Percentiles rank a stretch among this genome's conserved stretches.
Evolutionary conservation across 2,797 vertebrate genomes (phyloP).

Genomic region (Sandelia bainsii): DNA sequence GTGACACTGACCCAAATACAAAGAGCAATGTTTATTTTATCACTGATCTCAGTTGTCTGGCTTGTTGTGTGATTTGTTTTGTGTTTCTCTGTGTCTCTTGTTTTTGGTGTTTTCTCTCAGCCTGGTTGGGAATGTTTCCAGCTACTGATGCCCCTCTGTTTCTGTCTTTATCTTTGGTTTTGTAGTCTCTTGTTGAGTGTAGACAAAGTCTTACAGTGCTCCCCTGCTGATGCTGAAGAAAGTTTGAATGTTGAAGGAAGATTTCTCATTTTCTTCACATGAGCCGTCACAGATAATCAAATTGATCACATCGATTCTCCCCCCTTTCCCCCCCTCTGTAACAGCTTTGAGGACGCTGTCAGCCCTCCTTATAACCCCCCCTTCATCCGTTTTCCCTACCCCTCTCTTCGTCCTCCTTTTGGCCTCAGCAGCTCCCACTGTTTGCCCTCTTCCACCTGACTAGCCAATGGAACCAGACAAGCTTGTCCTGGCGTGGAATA

Average conservation of each 20-base stretch:
- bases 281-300: constrained; percentile 3
- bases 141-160: background rate
- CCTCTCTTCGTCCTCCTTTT: constrained; percentile 26
- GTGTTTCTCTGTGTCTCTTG: background rate
- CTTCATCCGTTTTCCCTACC: constrained; percentile 18
- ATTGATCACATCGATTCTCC: background rate
- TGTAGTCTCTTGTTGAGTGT: constrained; percentile 2
- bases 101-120: constrained; percentile 6
- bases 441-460: constrained; percentile 72
- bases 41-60: constrained; percentile 12
- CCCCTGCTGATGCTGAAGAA: too few species aligned
- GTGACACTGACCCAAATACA: constrained; percentile 30
- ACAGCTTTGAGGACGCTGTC: constrained; percentile 49
- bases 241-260: background rate
- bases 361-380: constrained; percentile 23
- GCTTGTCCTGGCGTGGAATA: constrained; percentile 55
- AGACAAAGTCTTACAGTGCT: too few species aligned
- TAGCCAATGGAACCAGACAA: constrained; percentile 72
- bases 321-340: background rate
- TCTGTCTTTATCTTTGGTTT: constrained; percentile 5
- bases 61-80: background rate
- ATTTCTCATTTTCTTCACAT: background rate
- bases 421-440: constrained; percentile 53
- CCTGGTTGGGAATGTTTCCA: background rate
- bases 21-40: background rate